A percentile compares a stretch with the other conserved stretches of the same genome.
phyloP scores from a whole-genome alignment of 2,797 vertebrate species.

The Cryptoprocta ferox region DNA sequence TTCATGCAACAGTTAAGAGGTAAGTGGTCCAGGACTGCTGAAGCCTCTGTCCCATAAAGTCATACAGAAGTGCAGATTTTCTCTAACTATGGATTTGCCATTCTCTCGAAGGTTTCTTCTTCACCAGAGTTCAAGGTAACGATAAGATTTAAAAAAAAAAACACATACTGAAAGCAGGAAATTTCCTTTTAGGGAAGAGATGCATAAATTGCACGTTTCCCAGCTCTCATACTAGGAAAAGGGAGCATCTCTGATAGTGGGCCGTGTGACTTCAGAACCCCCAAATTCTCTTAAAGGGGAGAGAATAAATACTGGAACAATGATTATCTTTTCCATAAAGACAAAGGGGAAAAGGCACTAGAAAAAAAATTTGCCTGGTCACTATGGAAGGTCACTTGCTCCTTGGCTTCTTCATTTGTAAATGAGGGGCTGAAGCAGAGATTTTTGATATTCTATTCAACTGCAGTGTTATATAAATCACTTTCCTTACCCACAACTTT shows the following conservation, averaged over 20 bases:
- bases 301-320: neutral
- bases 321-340: neutral
- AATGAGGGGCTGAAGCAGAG: neutral
- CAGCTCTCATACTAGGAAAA: neutral
- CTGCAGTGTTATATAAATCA: neutral
- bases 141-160: neutral
- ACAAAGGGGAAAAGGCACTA: neutral
- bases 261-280: neutral
- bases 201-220: neutral
- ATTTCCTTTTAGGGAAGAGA: neutral
- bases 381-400: neutral
- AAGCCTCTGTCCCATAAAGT: neutral
- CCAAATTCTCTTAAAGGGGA: neutral
- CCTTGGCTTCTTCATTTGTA: neutral
- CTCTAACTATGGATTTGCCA: neutral
- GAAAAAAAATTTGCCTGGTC: neutral
- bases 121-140: neutral
- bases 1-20: neutral
- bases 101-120: neutral
- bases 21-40: neutral
- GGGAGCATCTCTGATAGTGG: neutral
- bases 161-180: neutral
- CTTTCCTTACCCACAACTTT: neutral
- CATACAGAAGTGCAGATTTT: neutral
- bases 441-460: neutral